Conservation (phyloP, 1,140 invertebrate genomes). For the Samia ricini region DNA sequence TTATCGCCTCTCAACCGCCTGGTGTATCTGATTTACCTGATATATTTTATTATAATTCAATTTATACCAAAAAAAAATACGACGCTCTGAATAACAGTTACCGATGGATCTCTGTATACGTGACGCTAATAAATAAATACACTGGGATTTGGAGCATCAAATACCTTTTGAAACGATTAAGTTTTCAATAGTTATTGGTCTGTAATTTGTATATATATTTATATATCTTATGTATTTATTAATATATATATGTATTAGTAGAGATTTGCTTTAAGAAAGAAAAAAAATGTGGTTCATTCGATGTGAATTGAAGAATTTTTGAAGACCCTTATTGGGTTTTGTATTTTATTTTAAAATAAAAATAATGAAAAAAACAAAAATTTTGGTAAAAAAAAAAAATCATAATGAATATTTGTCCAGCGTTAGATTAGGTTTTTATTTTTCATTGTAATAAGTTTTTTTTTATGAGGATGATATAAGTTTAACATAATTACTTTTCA, state of each 20-base stretch:
- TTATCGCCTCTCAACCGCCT: neutral
- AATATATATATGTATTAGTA: neutral
- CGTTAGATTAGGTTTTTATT: constrained; percentile 39
- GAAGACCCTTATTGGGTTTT: constrained; percentile 8
- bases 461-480: neutral
- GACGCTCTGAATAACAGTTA: constrained; percentile 69
- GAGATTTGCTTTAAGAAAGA: neutral
- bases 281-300: constrained; percentile 37
- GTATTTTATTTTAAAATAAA: constrained; percentile 7
- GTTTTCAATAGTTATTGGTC: constrained; percentile 25
- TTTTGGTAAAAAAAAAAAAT: neutral
- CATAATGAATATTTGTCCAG: constrained; percentile 45
- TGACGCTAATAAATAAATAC: constrained; percentile 3
- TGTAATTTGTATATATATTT: constrained; percentile 48
- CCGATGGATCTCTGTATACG: constrained; percentile 70
- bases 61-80: constrained; percentile 73
- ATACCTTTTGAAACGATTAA: constrained; percentile 43
- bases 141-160: constrained; percentile 62
- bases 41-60: constrained; percentile 58
- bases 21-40: constrained; percentile 60
- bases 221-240: no score
- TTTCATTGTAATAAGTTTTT: neutral
- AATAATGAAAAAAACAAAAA: neutral
- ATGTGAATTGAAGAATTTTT: constrained; percentile 18
- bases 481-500: neutral